These are phyloP conservation scores for Dasysyrphus tricinctus DNA, from an alignment of 2,888 invertebrate genomes.

Conservation along the genomic window DNA sequence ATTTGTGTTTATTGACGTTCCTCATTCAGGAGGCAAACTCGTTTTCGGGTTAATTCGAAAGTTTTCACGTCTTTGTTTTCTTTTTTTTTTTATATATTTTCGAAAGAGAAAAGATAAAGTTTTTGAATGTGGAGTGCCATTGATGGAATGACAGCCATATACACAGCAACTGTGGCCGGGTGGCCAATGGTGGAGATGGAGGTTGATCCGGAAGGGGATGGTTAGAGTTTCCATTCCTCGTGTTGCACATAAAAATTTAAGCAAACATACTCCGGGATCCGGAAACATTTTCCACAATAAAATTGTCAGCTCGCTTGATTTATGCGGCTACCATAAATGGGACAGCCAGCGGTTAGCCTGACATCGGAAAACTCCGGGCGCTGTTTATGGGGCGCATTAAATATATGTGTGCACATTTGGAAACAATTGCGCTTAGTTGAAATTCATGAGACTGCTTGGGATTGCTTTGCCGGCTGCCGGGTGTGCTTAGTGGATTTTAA, in stretches of 20 bases:
- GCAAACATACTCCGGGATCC: constrained; percentile 35
- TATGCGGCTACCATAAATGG: constrained; percentile 62
- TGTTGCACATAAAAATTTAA: constrained; percentile 44
- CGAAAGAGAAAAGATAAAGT: constrained; percentile 61
- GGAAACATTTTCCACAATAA: constrained; percentile 68
- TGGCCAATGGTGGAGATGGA: neutral
- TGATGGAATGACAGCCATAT: constrained; percentile 55
- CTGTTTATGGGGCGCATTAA: constrained; percentile 58
- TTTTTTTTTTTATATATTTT: constrained; percentile 35
- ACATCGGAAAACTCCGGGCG: constrained; percentile 29
- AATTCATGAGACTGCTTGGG: constrained; percentile 16
- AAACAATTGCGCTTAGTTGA: constrained; percentile 38
- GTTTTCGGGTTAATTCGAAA: constrained; percentile 69
- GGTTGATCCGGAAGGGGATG: neutral
- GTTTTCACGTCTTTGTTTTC: constrained; percentile 42
- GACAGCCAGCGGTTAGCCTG: constrained; percentile 56
- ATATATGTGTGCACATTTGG: constrained; percentile 51
- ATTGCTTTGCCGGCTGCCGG: neutral
- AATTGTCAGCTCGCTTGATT: constrained; percentile 72
- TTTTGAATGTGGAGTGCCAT: constrained; percentile 53
- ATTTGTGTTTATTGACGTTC: constrained; percentile 69
- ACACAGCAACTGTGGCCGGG: neutral
- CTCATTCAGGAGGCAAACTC: constrained; percentile 28
- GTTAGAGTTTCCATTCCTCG: constrained; percentile 15
- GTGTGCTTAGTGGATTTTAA: constrained; percentile 3